phyloP scores from a whole-genome alignment of 2,888 invertebrate genomes.

The Watsonalla binaria region DNA sequence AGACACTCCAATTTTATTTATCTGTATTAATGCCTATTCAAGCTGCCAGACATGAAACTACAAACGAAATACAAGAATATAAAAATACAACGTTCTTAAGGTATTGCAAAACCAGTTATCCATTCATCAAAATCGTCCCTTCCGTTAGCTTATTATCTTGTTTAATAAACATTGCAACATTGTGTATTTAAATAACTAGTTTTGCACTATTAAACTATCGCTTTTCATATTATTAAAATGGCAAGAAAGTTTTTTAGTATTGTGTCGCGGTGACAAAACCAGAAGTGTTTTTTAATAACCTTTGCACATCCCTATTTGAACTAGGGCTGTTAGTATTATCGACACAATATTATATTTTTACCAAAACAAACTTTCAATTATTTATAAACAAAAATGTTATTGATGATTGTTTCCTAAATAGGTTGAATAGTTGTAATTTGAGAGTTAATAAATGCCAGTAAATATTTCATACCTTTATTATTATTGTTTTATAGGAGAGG shows the following conservation, averaged over 20 bases:
- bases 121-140: constrained; percentile 30
- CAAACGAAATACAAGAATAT: constrained; percentile 3
- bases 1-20: too few species aligned
- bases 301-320: constrained; percentile 18
- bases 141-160: constrained; percentile 66
- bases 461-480: too few species aligned
- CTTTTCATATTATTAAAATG: constrained; percentile 39
- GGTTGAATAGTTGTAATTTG: too few species aligned
- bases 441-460: too few species aligned
- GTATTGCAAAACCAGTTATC: constrained; percentile 26
- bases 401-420: too few species aligned
- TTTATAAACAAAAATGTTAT: too few species aligned
- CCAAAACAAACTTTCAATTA: too few species aligned
- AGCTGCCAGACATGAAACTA: constrained; percentile 2
- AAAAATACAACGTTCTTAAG: not conserved
- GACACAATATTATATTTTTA: too few species aligned
- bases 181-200: constrained; percentile 69
- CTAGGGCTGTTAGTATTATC: not conserved
- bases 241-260: constrained; percentile 26
- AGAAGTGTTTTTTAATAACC: constrained; percentile 68
- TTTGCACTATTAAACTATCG: constrained; percentile 35
- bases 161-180: constrained; percentile 77
- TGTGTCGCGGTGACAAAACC: constrained; percentile 46
- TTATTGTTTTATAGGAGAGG: too few species aligned
- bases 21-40: too few species aligned